Conservation (phyloP, 2,113 vertebrate genomes). For the Pollachius pollachius region DNA sequence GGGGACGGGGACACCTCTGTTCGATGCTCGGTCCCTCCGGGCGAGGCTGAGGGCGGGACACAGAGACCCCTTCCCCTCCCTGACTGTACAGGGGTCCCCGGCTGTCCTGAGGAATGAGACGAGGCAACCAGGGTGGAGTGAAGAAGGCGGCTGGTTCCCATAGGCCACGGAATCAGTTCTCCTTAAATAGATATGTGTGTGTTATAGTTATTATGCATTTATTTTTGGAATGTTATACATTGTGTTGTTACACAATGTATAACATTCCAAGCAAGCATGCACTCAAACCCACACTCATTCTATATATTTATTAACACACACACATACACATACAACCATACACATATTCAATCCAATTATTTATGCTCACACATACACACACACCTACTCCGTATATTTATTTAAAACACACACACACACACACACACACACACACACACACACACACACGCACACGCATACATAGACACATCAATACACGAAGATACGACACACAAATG, state of each 20-base stretch:
- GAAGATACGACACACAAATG: too few species aligned
- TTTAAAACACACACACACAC: too few species aligned
- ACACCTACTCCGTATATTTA: too few species aligned
- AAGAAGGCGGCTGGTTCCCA: too few species aligned
- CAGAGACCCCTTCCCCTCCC: slow-evolving; percentile 35
- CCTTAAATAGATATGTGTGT: neutral
- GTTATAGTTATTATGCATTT: too few species aligned
- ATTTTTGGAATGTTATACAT: too few species aligned
- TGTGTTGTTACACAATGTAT: neutral
- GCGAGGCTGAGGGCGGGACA: slow-evolving; percentile 60
- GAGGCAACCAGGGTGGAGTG: neutral
- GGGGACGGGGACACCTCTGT: slow-evolving; percentile 69
- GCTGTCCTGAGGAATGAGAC: slow-evolving; percentile 29
- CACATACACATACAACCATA: neutral
- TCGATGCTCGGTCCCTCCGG: slow-evolving; percentile 52
- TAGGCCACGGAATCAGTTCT: too few species aligned
- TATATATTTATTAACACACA: neutral
- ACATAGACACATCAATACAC: neutral
- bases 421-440: neutral
- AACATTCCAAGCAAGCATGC: too few species aligned
- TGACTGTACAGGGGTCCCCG: slow-evolving; percentile 36
- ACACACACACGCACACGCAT: neutral
- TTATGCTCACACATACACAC: too few species aligned
- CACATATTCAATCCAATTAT: too few species aligned
- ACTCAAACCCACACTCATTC: too few species aligned